These are phyloP conservation scores for Yoshiicerus persimilis DNA, from an alignment of 1,140 invertebrate species.

Conservation along the genomic window DNA sequence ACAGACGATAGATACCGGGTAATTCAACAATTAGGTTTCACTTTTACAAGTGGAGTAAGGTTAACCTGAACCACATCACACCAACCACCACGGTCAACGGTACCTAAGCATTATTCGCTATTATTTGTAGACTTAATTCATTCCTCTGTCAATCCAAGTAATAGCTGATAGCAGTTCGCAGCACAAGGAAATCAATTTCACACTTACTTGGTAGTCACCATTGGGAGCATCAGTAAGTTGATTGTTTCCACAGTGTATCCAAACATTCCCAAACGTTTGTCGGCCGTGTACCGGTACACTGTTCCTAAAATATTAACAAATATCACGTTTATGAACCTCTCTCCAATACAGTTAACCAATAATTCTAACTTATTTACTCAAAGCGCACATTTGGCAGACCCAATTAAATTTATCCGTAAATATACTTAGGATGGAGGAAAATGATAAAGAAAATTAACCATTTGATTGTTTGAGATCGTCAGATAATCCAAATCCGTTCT, in stretches of 20 bases:
- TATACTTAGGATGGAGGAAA: not conserved
- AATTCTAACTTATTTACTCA: not conserved
- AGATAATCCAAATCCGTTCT: slow-evolving; percentile 47
- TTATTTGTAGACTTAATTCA: not conserved
- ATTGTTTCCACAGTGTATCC: slow-evolving; percentile 95
- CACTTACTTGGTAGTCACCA: slow-evolving; percentile 92
- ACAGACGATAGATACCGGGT: not conserved
- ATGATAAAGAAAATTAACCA: not conserved
- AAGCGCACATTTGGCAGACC: not conserved
- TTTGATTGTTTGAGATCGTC: not conserved
- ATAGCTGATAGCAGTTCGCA: not conserved
- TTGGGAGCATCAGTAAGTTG: slow-evolving; percentile 77
- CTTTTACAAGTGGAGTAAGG: not conserved
- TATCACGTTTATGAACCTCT: not conserved
- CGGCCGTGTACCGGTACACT: slow-evolving; percentile 55
- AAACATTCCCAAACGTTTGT: slow-evolving; percentile 85
- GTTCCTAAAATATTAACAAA: not conserved
- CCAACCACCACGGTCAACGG: no score
- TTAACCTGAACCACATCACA: no score
- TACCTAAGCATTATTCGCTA: not conserved
- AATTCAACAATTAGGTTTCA: not conserved
- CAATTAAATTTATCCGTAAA: not conserved
- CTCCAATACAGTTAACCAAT: not conserved
- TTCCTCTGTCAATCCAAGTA: slow-evolving; percentile 12
- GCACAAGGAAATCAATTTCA: not conserved